Conservation (phyloP, 1,140 invertebrate genomes). For the Mycetomoellerius zeteki region DNA sequence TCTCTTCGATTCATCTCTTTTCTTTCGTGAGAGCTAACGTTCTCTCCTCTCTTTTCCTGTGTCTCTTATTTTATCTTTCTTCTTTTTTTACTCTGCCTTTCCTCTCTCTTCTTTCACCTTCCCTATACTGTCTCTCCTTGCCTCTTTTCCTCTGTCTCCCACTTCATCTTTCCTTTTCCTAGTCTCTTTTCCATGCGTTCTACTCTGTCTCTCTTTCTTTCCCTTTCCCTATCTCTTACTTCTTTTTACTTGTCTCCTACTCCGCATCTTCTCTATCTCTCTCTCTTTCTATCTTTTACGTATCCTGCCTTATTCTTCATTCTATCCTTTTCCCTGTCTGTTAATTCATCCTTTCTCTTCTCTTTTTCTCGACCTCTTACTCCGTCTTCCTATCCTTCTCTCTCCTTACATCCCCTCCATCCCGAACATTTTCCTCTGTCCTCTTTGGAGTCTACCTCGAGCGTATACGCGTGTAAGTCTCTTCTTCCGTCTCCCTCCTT, state of each 20-base stretch:
- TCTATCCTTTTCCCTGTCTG: conserved; percentile 43
- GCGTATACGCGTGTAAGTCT: conserved; percentile 66
- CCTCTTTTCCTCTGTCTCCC: conserved; percentile 17
- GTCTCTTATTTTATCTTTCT: conserved; percentile 35
- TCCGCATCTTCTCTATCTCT: conserved; percentile 9
- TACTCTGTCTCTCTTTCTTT: conserved; percentile 47
- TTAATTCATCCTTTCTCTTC: conserved; percentile 35
- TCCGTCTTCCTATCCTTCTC: conserved; percentile 60
- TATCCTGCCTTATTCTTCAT: neutral
- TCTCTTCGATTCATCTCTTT: conserved; percentile 15
- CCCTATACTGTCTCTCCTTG: conserved; percentile 55
- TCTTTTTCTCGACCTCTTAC: conserved; percentile 40
- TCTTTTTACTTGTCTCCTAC: conserved; percentile 43
- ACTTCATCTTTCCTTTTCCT: conserved; percentile 11
- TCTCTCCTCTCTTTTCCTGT: conserved; percentile 39
- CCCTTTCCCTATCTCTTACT: conserved; percentile 18
- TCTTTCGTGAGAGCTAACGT: conserved; percentile 17
- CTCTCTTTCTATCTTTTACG: conserved; percentile 50
- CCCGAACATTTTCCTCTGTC: conserved; percentile 37
- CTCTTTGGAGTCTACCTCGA: conserved; percentile 24
- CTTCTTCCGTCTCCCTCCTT: conserved; percentile 80
- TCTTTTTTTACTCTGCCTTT: neutral
- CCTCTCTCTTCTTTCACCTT: conserved; percentile 77
- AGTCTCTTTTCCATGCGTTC: conserved; percentile 38
- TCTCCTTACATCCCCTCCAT: neutral